Evolutionary conservation across 64 coral and sea anemone species (phyloP).

Genomic region (Platygyra sinensis): DNA sequence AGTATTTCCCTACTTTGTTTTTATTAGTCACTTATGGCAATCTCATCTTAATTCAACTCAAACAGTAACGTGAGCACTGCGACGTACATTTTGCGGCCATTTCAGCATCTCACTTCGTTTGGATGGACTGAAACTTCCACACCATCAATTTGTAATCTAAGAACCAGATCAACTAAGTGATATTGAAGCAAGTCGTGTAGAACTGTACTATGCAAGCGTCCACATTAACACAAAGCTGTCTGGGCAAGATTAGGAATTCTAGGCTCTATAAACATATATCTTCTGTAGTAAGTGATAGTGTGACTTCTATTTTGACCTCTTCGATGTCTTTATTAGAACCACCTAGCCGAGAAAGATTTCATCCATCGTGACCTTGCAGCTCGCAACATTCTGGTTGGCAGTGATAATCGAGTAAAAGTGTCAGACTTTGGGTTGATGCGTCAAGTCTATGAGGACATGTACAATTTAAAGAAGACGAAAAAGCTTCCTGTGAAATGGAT

Average conservation of each 20-base stretch:
- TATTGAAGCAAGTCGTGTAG: too few relatives aligned
- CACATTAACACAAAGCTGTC: too few relatives aligned
- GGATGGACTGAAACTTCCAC: too few relatives aligned
- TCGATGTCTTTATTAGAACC: conserved; percentile 20
- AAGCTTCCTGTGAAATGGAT: conserved; percentile 74
- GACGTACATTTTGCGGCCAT: too few relatives aligned
- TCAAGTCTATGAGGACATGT: conserved; percentile 69
- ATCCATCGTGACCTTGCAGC: conserved; percentile 64
- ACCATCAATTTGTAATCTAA: too few relatives aligned
- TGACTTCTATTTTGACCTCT: not conserved
- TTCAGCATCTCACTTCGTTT: too few relatives aligned
- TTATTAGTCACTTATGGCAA: not conserved
- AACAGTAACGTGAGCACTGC: too few relatives aligned
- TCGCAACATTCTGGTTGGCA: conserved; percentile 69
- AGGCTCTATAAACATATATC: not conserved
- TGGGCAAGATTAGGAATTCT: not conserved
- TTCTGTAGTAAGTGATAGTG: not conserved
- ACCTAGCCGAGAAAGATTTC: conserved; percentile 51
- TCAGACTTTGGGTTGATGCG: conserved; percentile 75
- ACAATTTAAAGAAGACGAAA: conserved; percentile 41
- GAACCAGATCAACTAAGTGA: too few relatives aligned
- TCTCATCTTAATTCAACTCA: not conserved
- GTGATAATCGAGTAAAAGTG: conserved; percentile 59
- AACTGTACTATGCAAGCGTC: too few relatives aligned
- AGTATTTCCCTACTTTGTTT: not conserved